Conservation (phyloP, 2,888 invertebrate species). For the Eupeodes latifasciatus region DNA sequence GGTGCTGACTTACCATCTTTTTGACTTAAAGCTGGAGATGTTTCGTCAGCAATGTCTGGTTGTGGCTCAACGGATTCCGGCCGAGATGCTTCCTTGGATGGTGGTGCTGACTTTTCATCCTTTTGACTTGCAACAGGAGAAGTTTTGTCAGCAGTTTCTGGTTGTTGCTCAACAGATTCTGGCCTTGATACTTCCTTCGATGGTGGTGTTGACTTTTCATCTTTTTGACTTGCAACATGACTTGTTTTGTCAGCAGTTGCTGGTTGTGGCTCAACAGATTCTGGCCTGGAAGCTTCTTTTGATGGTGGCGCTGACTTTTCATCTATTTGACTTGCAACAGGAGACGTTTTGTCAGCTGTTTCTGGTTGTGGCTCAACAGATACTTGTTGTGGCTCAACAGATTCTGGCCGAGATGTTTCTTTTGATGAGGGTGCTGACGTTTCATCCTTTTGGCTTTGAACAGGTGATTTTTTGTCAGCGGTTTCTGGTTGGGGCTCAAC, state of each 20-base stretch:
- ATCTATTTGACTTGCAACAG: conserved; percentile 24
- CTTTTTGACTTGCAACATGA: background rate
- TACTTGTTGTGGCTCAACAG: conserved; percentile 59
- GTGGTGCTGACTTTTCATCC: conserved; percentile 43
- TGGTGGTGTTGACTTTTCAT: background rate
- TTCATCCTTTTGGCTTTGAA: conserved; percentile 43
- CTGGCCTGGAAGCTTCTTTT: background rate
- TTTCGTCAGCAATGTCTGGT: background rate
- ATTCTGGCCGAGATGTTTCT: conserved; percentile 67
- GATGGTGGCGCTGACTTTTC: background rate
- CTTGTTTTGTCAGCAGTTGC: background rate
- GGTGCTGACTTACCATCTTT: background rate
- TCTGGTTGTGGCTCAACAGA: conserved; percentile 51
- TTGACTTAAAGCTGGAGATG: background rate
- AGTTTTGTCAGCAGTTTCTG: conserved; percentile 4
- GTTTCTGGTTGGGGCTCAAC: background rate
- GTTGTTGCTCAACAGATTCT: background rate
- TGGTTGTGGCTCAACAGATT: conserved; percentile 19
- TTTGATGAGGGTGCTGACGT: conserved; percentile 64
- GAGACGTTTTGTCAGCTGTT: conserved; percentile 49
- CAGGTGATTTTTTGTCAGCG: conserved; percentile 18
- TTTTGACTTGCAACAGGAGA: conserved; percentile 29
- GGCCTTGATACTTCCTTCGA: background rate
- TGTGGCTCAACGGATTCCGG: conserved; percentile 64
- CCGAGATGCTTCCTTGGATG: conserved; percentile 65